phyloP scores from a whole-genome alignment of 1,140 invertebrate genomes.

The Euura saliciscinereae region DNA sequence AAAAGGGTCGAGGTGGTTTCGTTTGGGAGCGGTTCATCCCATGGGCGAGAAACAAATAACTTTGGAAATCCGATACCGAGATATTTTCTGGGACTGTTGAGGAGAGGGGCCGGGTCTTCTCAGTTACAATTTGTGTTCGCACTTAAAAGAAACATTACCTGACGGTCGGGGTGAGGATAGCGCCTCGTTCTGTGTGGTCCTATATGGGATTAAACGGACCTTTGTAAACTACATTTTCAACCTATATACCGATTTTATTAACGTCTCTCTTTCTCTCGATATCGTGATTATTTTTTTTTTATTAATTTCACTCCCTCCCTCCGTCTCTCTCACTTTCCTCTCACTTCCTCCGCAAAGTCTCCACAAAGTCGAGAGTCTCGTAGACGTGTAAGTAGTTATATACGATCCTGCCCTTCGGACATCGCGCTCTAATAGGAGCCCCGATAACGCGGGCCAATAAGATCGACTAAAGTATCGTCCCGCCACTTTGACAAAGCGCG shows the following conservation, averaged over 20 bases:
- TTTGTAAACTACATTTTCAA: background rate
- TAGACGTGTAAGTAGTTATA: conserved; percentile 23
- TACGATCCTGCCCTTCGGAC: conserved; percentile 45
- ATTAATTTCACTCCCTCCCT: background rate
- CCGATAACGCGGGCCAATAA: conserved; percentile 47
- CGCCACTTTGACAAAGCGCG: conserved; percentile 35
- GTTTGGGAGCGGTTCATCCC: background rate
- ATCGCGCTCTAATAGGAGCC: conserved; percentile 44
- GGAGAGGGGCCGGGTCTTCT: conserved; percentile 48
- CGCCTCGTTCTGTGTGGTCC: conserved; percentile 52
- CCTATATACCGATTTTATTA: background rate
- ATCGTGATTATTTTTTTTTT: conserved; percentile 12
- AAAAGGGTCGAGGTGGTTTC: no score
- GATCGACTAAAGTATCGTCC: conserved; percentile 39
- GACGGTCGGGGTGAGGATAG: conserved; percentile 41
- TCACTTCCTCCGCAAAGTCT: no score
- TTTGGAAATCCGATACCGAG: conserved; percentile 57
- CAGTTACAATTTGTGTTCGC: conserved; percentile 62
- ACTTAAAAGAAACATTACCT: conserved; percentile 61
- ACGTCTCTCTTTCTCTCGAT: background rate
- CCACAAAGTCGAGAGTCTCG: no score
- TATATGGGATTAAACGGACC: conserved; percentile 48
- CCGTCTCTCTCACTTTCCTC: background rate
- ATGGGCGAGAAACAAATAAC: conserved; percentile 36
- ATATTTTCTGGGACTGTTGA: conserved; percentile 36